These are phyloP conservation scores for Hippopotamyrus pictus DNA, from an alignment of 2,797 vertebrate genomes.

Conservation along the genomic window DNA sequence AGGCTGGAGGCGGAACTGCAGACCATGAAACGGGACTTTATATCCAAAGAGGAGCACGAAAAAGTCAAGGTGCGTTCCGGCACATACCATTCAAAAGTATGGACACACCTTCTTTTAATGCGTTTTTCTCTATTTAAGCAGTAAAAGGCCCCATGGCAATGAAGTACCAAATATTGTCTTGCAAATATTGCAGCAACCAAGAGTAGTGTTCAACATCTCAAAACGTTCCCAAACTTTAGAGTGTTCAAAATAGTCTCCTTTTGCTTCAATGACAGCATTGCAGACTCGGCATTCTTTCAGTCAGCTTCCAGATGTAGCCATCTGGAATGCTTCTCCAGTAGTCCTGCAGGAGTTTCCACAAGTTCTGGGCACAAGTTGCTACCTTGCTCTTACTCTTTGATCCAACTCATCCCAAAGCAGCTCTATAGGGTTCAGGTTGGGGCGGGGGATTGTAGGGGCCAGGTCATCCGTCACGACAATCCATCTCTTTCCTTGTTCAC, in stretches of 20 bases:
- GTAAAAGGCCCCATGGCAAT: background rate
- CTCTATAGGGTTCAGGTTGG: background rate
- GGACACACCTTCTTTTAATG: background rate
- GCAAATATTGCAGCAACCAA: background rate
- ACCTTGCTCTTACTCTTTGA: background rate
- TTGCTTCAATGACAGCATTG: background rate
- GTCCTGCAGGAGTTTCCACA: background rate
- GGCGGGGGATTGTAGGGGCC: background rate
- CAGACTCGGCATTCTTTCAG: background rate
- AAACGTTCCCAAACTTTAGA: background rate
- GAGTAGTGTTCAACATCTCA: background rate
- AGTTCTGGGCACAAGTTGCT: background rate
- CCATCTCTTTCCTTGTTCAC: background rate
- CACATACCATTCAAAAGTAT: background rate
- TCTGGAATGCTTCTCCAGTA: background rate
- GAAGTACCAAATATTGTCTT: background rate
- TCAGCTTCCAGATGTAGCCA: background rate
- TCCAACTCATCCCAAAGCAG: background rate
- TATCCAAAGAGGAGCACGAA: conserved; percentile 63
- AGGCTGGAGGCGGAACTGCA: conserved; percentile 48
- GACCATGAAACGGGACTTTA: conserved; percentile 38
- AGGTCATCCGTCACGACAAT: background rate
- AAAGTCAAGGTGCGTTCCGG: conserved; percentile 53
- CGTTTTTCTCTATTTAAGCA: background rate
- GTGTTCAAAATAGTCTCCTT: background rate